Percentiles rank a stretch among this genome's conserved stretches.
phyloP scores from a whole-genome alignment of 2,888 invertebrate genomes.

The Eledone cirrhosa region DNA sequence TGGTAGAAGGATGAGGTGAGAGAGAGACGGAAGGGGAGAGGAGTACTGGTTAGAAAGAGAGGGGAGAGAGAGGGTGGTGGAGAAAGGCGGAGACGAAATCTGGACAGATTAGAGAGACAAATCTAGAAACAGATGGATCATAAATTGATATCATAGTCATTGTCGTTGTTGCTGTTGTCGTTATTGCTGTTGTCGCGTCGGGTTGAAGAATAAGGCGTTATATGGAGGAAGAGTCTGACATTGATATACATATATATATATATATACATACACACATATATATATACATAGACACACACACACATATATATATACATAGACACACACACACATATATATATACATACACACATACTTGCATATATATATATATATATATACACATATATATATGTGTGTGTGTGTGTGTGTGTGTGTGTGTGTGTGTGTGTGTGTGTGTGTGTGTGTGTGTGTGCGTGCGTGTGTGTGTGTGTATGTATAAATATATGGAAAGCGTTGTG shows the following conservation, averaged over 20 bases:
- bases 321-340: neutral
- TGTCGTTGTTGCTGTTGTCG: no score
- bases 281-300: conserved; percentile 5
- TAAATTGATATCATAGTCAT: no score
- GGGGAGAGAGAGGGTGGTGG: neutral
- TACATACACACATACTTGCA: conserved; percentile 9
- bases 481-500: neutral
- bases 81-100: neutral
- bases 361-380: neutral
- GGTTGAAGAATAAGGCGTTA: no score
- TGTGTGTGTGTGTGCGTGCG: neutral
- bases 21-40: neutral
- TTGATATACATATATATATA: neutral
- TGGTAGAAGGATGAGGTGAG: neutral
- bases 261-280: neutral
- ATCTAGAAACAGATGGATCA: no score
- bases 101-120: no score
- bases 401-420: neutral
- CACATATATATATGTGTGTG: neutral
- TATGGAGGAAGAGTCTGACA: no score
- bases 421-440: neutral
- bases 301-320: conserved; percentile 19
- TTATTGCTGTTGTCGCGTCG: no score
- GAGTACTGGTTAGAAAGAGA: neutral
- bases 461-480: neutral